These are phyloP conservation scores for Cuculus canorus DNA, from an alignment of 2,797 vertebrate genomes.

Conservation along the genomic window DNA sequence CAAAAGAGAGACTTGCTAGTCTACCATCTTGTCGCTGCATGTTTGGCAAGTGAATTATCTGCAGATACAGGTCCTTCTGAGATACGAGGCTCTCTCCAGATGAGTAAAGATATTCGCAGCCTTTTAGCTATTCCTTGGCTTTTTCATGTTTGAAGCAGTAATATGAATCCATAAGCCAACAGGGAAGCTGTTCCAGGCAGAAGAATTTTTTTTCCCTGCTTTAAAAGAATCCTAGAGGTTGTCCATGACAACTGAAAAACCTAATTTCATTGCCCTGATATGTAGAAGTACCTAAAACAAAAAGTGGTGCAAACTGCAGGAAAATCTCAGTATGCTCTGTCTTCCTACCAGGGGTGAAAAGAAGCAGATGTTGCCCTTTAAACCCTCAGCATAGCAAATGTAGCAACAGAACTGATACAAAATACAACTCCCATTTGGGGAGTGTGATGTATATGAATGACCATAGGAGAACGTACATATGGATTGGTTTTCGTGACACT, in stretches of 20 bases:
- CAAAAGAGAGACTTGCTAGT: background rate
- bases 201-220: background rate
- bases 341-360: background rate
- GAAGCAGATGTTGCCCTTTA: background rate
- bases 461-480: background rate
- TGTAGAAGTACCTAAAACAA: background rate
- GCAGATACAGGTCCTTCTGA: background rate
- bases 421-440: background rate
- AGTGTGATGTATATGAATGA: background rate
- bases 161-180: background rate
- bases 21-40: background rate
- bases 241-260: background rate
- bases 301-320: background rate
- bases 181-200: background rate
- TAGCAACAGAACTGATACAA: background rate
- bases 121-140: background rate
- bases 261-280: background rate
- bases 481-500: background rate
- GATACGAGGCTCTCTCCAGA: background rate
- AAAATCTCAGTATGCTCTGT: background rate
- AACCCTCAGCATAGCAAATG: background rate
- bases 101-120: background rate
- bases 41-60: background rate
- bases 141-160: background rate
- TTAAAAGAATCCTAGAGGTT: background rate